phyloP scores from a whole-genome alignment of 2,797 vertebrate genomes.

The Meda fulgida region DNA sequence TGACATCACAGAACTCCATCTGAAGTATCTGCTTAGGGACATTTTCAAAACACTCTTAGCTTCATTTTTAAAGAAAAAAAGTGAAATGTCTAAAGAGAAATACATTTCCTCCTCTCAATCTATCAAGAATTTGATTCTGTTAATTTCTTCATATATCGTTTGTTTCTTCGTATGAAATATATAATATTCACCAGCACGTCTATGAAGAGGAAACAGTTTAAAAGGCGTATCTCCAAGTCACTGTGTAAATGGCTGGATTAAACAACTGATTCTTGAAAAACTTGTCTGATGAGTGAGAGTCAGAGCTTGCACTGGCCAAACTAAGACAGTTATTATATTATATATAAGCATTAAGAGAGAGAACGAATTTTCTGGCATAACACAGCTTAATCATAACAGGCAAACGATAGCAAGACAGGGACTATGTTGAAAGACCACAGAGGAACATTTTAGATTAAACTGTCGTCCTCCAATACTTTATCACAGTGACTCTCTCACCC shows the following conservation, averaged over 20 bases:
- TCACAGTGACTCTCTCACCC: slow-evolving; percentile 69
- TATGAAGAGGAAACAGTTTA: background rate
- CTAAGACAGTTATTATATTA: slow-evolving; percentile 12
- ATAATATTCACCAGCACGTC: background rate
- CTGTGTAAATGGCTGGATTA: slow-evolving; percentile 15
- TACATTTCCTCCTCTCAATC: background rate
- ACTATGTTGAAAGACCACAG: slow-evolving; percentile 59
- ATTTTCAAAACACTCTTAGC: background rate
- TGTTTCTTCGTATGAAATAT: too few relatives aligned
- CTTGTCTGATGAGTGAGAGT: slow-evolving; percentile 40
- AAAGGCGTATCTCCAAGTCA: background rate
- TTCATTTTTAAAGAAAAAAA: background rate
- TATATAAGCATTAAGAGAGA: background rate
- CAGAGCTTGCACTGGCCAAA: background rate
- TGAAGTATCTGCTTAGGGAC: background rate
- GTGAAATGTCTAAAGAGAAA: background rate
- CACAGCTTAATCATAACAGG: slow-evolving; percentile 26
- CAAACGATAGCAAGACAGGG: slow-evolving; percentile 31
- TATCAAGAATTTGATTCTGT: background rate
- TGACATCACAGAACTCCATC: background rate
- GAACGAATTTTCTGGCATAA: slow-evolving; percentile 1
- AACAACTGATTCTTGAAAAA: slow-evolving; percentile 30
- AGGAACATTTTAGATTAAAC: slow-evolving; percentile 68
- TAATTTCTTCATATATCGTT: background rate
- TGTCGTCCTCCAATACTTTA: slow-evolving; percentile 72